These are phyloP conservation scores for Xylocopa sonorina DNA, from an alignment of 1,140 invertebrate species.

Conservation along the genomic window DNA sequence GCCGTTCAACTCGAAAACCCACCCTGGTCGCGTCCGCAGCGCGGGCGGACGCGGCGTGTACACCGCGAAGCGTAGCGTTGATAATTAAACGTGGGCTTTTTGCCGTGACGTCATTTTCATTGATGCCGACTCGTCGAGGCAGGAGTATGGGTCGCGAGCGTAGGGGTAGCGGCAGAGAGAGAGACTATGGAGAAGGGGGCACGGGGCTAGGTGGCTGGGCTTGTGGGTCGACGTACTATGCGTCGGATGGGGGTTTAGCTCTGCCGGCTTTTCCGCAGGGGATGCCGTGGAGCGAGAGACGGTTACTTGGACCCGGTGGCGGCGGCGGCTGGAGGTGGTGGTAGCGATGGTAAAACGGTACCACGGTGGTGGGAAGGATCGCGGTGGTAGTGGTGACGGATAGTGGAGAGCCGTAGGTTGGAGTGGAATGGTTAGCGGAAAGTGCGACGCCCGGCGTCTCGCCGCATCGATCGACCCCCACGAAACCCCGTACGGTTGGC, in stretches of 20 bases:
- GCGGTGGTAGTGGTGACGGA: constrained; percentile 38
- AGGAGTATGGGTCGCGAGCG: constrained; percentile 59
- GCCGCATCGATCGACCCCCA: constrained; percentile 79
- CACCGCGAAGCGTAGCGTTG: constrained; percentile 68
- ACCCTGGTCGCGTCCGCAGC: neutral
- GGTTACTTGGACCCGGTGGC: neutral
- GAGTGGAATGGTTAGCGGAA: constrained; percentile 72
- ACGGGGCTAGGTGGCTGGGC: constrained; percentile 46
- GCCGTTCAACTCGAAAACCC: neutral
- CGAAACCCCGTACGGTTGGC: constrained; percentile 21
- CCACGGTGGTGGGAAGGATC: constrained; percentile 6
- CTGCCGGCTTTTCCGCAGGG: constrained; percentile 55
- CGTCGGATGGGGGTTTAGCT: constrained; percentile 51
- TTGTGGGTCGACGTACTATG: constrained; percentile 66
- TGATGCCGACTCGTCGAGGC: constrained; percentile 74
- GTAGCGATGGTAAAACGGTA: constrained; percentile 19
- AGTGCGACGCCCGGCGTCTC: constrained; percentile 81
- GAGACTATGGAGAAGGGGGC: constrained; percentile 32
- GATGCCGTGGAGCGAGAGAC: constrained; percentile 48
- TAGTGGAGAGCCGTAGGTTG: constrained; percentile 55
- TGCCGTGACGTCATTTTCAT: constrained; percentile 82
- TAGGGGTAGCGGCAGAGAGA: constrained; percentile 62
- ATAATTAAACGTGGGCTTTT: constrained; percentile 79
- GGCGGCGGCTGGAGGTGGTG: neutral
- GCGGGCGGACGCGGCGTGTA: constrained; percentile 10